phyloP scores from a whole-genome alignment of 2,113 vertebrate species.

The Anoura caudifer region DNA sequence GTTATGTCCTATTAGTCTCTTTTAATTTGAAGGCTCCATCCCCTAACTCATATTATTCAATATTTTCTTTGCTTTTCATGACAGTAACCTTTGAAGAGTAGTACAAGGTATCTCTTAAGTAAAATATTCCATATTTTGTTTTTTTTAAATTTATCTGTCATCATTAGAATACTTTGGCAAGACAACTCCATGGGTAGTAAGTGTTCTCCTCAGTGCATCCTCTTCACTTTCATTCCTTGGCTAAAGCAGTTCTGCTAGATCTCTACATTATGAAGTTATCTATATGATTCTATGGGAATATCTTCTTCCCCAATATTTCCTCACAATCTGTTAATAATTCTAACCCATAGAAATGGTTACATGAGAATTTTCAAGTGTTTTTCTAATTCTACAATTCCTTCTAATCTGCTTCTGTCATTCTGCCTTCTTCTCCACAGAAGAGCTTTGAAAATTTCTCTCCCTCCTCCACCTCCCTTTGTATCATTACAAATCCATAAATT shows the following conservation, averaged over 20 bases:
- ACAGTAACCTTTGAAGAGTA: neutral
- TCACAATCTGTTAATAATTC: neutral
- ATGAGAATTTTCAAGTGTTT: neutral
- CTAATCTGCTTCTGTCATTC: neutral
- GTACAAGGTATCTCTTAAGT: accelerated
- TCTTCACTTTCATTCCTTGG: no score
- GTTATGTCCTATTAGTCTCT: neutral
- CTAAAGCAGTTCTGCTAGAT: neutral
- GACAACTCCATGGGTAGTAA: neutral
- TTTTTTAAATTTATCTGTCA: neutral
- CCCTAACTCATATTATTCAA: no score
- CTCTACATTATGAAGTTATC: neutral
- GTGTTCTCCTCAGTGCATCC: neutral
- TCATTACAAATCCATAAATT: neutral
- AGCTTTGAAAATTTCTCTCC: neutral
- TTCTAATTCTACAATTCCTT: neutral
- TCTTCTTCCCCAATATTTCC: neutral
- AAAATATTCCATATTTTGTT: neutral
- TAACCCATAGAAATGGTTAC: neutral
- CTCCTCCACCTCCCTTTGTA: neutral
- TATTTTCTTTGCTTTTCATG: neutral
- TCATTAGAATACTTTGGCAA: neutral
- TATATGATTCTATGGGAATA: neutral
- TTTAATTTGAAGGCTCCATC: neutral
- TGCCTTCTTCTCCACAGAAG: neutral